Percentiles rank a stretch among this genome's conserved stretches.
phyloP scores from a whole-genome alignment of 2,113 vertebrate genomes.

The Myodes glareolus region DNA sequence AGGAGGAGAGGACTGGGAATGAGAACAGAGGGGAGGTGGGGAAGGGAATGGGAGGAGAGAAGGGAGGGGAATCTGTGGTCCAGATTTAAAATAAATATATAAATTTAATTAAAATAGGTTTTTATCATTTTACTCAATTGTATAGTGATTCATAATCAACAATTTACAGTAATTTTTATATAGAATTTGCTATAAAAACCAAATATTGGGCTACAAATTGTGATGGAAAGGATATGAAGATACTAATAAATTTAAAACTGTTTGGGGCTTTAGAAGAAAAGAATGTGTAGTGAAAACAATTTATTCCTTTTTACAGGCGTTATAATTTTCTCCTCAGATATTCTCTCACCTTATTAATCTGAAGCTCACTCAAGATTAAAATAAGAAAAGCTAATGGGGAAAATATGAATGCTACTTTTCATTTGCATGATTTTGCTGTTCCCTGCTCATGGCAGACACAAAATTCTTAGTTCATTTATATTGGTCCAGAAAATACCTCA shows the following conservation, averaged over 20 bases:
- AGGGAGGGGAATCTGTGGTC: not conserved
- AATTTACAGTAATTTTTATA: not conserved
- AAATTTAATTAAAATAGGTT: not conserved
- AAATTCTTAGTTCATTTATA: not conserved
- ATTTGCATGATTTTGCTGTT: not conserved
- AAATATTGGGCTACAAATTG: slow-evolving; percentile 6
- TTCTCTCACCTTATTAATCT: slow-evolving; percentile 14
- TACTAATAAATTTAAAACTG: not conserved
- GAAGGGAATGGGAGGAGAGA: not conserved
- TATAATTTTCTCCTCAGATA: not conserved
- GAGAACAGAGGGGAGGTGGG: not conserved
- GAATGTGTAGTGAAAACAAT: not conserved
- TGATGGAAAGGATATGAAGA: not conserved
- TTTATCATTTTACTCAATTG: not conserved
- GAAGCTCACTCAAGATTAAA: not conserved
- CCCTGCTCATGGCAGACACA: not conserved
- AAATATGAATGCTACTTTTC: not conserved
- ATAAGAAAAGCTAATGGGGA: not conserved
- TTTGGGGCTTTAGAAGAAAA: not conserved
- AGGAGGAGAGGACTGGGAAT: not conserved
- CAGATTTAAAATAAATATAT: not conserved
- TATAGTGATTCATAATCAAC: not conserved
- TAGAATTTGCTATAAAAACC: not conserved
- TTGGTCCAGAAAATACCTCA: not conserved
- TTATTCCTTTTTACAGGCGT: not conserved